Base-by-base conservation (phyloP, 2,113 vertebrate species). In the Sprattus sprattus region DNA sequence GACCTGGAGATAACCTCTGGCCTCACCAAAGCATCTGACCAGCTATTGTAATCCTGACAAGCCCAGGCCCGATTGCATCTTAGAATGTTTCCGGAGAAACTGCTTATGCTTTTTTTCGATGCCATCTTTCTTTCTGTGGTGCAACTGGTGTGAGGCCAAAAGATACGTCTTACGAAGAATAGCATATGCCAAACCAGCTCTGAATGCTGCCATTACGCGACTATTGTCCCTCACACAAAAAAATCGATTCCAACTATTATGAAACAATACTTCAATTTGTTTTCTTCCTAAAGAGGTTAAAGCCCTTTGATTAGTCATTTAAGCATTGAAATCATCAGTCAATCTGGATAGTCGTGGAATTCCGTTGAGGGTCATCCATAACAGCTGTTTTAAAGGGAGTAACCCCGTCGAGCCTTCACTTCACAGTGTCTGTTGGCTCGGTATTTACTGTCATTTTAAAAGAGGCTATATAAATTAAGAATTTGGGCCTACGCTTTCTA, bases 1-100 rank as follows among this genome's bases (percentile, higher is more conserved):
- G 71, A 78, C 71, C 71, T 78, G 71, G 28, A 78, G 13, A 78
- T 39, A 32, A 78, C 71, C 32, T 32, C 71, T 78, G 71, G 71
- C 32, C 71, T 78, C 39, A 28, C 64, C 7, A 1, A 28, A 28
- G n/a, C 64, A 28, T 28, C 64, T 71, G 64, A 71, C 25, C 28
- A 71, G 64, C 64, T 71, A 71, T 71, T 71, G 64, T 71, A 28
- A 32, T 39, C 32, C 32, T 78, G 11, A 32, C 28, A 78, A 15
- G 28, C 71, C 71, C 4, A 32, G 11, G 32, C 0, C 28, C 28
- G 71, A 78, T 78, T 39, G 28, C 71, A 78, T 78, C 71, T 78
- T 78, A 78, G 25, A 32, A 39, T 16, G 71, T 32, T 78, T 78
- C 71, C 82, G 20, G 45, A 13, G 1, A 83, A 83, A 39, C 9